A percentile compares a stretch with the other conserved stretches of the same genome.
Evolutionary conservation across 1,140 invertebrate genomes (phyloP).

Genomic region (Coptotermes formosanus): DNA sequence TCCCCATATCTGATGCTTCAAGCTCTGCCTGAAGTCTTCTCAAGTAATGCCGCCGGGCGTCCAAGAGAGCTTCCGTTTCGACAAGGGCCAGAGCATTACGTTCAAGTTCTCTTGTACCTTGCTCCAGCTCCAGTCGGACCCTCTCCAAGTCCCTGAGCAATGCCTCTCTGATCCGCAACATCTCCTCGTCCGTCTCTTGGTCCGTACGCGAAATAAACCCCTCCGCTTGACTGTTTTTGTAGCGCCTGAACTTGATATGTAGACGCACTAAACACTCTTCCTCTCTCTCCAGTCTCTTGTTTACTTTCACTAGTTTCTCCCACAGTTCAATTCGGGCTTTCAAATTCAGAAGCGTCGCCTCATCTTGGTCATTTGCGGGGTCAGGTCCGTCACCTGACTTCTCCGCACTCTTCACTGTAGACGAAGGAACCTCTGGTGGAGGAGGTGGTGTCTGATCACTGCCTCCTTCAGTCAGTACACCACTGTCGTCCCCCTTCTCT

Average conservation of each 20-base stretch:
- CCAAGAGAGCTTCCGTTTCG: conserved; percentile 61
- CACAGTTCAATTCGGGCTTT: conserved; percentile 59
- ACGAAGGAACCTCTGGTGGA: not conserved
- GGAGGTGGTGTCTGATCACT: conserved; percentile 3
- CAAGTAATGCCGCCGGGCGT: conserved; percentile 59
- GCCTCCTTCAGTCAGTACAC: conserved; percentile 47
- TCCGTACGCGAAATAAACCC: conserved; percentile 13
- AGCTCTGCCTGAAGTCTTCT: conserved; percentile 64
- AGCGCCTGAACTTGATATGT: conserved; percentile 63
- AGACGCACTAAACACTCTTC: conserved; percentile 65
- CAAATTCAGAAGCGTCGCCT: not conserved
- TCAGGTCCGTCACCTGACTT: conserved; percentile 37
- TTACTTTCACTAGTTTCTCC: conserved; percentile 68
- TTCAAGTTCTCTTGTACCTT: conserved; percentile 62
- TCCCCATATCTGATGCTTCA: conserved; percentile 53
- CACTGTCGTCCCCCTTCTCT: conserved; percentile 59
- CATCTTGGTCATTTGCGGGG: not conserved
- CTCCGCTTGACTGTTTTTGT: conserved; percentile 48
- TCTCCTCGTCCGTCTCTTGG: conserved; percentile 28
- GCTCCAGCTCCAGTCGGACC: conserved; percentile 53
- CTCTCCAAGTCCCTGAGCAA: conserved; percentile 50
- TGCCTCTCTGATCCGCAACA: not conserved
- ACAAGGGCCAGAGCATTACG: conserved; percentile 60
- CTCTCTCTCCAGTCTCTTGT: conserved; percentile 67
- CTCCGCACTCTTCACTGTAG: conserved; percentile 25